phyloP scores from a whole-genome alignment of 2,113 vertebrate genomes.

The Microtus montanus region DNA sequence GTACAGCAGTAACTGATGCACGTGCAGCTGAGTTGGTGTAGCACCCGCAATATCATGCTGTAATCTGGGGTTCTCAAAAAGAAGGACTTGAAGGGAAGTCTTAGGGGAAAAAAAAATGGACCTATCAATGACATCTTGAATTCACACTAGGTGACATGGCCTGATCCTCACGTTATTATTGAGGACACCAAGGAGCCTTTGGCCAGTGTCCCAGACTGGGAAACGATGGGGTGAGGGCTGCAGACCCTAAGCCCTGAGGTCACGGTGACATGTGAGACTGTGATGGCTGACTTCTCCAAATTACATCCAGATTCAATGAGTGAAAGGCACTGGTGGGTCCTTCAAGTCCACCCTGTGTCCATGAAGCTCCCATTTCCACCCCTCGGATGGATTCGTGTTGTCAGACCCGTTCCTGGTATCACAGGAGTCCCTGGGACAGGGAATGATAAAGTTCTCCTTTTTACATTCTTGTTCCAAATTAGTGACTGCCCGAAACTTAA shows the following conservation, averaged over 20 bases:
- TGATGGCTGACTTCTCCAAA: not conserved
- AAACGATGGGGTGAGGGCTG: not conserved
- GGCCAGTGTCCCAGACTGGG: not conserved
- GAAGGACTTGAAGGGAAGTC: not conserved
- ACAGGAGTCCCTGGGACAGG: not conserved
- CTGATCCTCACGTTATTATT: not conserved
- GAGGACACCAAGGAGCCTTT: not conserved
- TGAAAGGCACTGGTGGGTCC: not conserved
- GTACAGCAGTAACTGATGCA: not conserved
- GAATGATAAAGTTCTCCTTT: not conserved
- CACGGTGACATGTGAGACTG: not conserved
- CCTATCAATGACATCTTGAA: not conserved
- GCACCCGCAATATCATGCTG: not conserved
- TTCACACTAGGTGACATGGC: not conserved
- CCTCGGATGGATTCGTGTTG: accelerated
- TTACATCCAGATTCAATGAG: not conserved
- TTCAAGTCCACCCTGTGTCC: not conserved
- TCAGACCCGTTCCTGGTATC: not conserved
- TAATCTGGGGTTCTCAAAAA: not conserved
- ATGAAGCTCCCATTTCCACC: not conserved
- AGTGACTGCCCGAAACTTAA: not conserved
- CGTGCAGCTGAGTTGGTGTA: not conserved
- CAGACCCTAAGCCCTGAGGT: not conserved
- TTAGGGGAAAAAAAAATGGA: not conserved
- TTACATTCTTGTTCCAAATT: not conserved